Base-by-base conservation (phyloP, 64 coral and sea anemone species). In the Acropora yongei region DNA sequence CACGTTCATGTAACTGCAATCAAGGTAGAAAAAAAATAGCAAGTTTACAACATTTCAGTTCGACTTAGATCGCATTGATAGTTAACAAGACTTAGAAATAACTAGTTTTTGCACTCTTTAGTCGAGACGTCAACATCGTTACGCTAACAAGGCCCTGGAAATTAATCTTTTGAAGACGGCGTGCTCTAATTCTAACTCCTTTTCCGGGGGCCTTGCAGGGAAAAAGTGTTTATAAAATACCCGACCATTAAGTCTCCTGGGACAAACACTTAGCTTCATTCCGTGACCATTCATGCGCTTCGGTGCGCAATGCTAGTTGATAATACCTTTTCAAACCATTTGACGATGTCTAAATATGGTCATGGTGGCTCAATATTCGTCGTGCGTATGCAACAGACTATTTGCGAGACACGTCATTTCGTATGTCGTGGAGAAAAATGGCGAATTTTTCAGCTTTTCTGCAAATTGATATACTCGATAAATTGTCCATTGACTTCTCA, bases 361-460 rank as follows among this genome's bases (percentile, higher is more conserved):
- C 30, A 30, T 30, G 30, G 30, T 30, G 20, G 5, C 72, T 75
- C 41, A 75, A 75, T 75, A 75, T 75, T 75, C 72, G 72, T 75
- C 72, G 19, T 75, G 0, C 0, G 72, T 39, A 75, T 20, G 6
- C 72, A 75, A 75, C 72, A 75, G 72, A 75, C 41, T 5, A 5
- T 1, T 3, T 75, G 72, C 72, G 72, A 75, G 4, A 39, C 41
- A 75, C 72, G 72, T 75, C 14, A 75, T 40, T 75, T 75, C 76
- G 76, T 78, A 46, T 78, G 47, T 18, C 76, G 17, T 47, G 47
- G 76, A 78, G 13, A 48, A 78, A 51, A 78, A 78, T 78, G 44
- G 76, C 76, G 76, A 16, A 48, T 78, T 78, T 78, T 48, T 48
- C 76, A 78, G 76, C 76, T 78, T 78, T 78, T 78, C 76, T 78